Conservation (phyloP, 2,797 vertebrate genomes). For the Tiaroga cobitis region DNA sequence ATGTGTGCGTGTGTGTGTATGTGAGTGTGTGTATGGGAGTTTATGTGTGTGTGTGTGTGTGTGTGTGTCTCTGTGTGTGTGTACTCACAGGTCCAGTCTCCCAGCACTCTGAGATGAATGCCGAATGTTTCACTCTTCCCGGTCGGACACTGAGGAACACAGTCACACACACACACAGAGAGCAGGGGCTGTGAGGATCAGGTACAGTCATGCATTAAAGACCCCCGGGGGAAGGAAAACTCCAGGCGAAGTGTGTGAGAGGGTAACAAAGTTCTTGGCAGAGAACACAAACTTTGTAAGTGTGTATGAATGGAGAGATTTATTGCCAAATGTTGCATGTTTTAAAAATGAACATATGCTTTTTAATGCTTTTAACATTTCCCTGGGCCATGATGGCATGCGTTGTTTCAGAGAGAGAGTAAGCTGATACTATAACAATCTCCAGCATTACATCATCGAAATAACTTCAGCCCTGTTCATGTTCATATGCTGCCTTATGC, state of each 20-base stretch:
- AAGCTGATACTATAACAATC: not conserved
- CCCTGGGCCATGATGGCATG: not conserved
- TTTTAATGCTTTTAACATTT: not conserved
- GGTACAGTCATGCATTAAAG: conserved; percentile 43
- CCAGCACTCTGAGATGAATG: conserved; percentile 92
- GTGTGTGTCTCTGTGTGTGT: conserved; percentile 26
- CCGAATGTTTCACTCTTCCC: conserved; percentile 91
- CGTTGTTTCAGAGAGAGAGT: not conserved
- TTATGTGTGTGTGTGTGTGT: conserved; percentile 30
- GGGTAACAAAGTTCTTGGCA: not conserved
- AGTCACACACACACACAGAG: conserved; percentile 24
- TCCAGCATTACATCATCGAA: conserved; percentile 43
- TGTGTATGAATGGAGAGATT: not conserved
- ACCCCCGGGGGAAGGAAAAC: conserved; percentile 4
- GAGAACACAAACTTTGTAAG: not conserved
- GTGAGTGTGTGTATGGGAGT: conserved; percentile 25
- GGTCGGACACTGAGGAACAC: conserved; percentile 87
- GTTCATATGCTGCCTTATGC: not conserved
- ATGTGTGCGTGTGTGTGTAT: not conserved
- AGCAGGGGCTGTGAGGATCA: conserved; percentile 36
- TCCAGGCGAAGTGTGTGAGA: not conserved
- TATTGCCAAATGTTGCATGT: not conserved
- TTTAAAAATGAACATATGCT: not conserved
- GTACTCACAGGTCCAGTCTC: conserved; percentile 97
- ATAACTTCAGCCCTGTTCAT: not conserved